Evolutionary conservation across 37 sponge, comb jelly and placozoan species (phyloP).

Genomic region (Geodia barretti): DNA sequence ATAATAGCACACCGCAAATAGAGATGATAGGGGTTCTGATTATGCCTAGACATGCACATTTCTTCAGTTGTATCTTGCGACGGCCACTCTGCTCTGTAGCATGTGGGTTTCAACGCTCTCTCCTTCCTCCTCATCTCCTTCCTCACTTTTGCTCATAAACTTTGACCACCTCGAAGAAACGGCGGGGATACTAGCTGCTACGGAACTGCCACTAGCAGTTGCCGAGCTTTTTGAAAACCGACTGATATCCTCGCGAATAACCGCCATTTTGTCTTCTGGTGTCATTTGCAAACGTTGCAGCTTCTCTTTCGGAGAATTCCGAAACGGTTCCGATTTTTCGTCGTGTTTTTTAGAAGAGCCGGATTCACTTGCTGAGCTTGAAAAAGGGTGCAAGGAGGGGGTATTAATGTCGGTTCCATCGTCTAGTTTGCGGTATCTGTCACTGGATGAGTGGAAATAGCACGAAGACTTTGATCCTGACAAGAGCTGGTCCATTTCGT

Average conservation of each 20-base stretch:
- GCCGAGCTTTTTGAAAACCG: background rate
- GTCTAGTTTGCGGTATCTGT: conserved; percentile 32
- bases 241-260: conserved; percentile 23
- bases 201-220: background rate
- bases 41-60: background rate
- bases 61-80: background rate
- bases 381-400: background rate
- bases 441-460: background rate
- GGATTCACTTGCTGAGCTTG: background rate
- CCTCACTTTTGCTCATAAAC: conserved; percentile 32
- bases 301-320: background rate
- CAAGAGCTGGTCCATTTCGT: conserved; percentile 8
- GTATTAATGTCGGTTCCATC: background rate
- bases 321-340: too few relatives aligned
- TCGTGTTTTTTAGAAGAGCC: background rate
- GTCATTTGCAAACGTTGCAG: background rate
- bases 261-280: conserved; percentile 24
- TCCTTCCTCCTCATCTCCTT: conserved; percentile 14
- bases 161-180: conserved; percentile 35
- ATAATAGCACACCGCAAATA: background rate
- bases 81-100: background rate
- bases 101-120: background rate
- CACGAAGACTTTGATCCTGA: background rate
- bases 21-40: background rate
- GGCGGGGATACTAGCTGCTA: conserved; percentile 6